These are phyloP conservation scores for Nicator chloris DNA, from an alignment of 2,113 vertebrate species.

Conservation along the genomic window DNA sequence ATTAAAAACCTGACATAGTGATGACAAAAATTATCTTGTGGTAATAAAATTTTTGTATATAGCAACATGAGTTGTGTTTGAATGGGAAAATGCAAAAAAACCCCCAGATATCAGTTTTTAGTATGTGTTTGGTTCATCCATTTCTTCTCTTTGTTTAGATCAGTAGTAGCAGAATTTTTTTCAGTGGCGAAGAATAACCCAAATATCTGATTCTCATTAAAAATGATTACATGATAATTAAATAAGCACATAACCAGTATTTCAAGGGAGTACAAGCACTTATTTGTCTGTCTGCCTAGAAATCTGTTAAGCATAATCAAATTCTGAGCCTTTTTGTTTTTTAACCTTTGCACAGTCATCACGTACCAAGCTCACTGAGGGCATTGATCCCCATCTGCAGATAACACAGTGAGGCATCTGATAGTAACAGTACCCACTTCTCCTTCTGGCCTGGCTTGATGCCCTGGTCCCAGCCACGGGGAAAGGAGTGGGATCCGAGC, in stretches of 20 bases:
- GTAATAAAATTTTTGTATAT: neutral
- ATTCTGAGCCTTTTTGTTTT: neutral
- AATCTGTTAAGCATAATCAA: neutral
- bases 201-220: neutral
- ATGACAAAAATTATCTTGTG: neutral
- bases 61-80: neutral
- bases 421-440: neutral
- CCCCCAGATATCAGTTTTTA: fast-evolving
- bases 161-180: neutral
- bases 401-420: neutral
- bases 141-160: neutral
- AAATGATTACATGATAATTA: neutral
- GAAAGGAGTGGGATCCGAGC: neutral
- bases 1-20: neutral
- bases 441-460: neutral
- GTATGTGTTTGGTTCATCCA: neutral
- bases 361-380: fast-evolving
- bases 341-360: neutral
- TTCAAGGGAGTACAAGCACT: neutral
- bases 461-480: neutral
- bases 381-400: neutral
- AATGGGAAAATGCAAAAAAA: neutral
- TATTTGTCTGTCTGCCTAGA: neutral
- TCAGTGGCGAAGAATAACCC: neutral
- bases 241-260: neutral